phyloP scores from a whole-genome alignment of 1,140 invertebrate genomes.

The Eulimnadia texana region DNA sequence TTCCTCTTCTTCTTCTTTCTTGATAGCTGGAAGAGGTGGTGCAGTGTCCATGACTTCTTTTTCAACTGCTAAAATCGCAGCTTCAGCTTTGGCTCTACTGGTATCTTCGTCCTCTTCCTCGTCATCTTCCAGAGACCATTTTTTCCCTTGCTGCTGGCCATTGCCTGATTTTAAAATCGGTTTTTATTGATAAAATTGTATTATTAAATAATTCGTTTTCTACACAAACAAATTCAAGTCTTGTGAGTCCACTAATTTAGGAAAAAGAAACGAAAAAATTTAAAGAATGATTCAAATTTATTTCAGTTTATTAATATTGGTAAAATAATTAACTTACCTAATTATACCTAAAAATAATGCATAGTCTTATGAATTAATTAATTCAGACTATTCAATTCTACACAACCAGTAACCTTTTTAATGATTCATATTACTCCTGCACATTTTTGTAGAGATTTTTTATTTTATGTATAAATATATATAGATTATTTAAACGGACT shows the following conservation, averaged over 20 bases:
- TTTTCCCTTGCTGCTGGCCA: slow-evolving; percentile 41
- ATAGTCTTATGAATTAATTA: neutral
- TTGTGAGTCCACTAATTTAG: neutral
- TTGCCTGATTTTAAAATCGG: neutral
- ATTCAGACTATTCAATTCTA: too few relatives aligned
- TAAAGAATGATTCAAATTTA: neutral
- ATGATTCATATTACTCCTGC: too few relatives aligned
- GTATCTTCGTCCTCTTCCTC: slow-evolving; percentile 57
- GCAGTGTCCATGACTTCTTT: slow-evolving; percentile 29
- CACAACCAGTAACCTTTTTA: too few relatives aligned
- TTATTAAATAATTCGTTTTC: neutral
- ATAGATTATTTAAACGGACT: too few relatives aligned
- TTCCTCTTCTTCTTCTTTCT: slow-evolving; percentile 37
- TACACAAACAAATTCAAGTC: too few relatives aligned
- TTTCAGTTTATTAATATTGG: neutral
- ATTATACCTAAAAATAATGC: neutral
- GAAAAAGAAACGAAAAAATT: neutral
- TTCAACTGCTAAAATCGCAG: slow-evolving; percentile 28
- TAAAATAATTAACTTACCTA: neutral
- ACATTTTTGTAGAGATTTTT: too few relatives aligned
- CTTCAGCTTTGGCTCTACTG: slow-evolving; percentile 22
- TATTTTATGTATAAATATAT: too few relatives aligned
- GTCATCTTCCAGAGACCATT: slow-evolving; percentile 86
- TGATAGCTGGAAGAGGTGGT: slow-evolving; percentile 25
- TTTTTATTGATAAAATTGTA: neutral